Evolutionary conservation across 2,113 vertebrate genomes (phyloP), one percentile per base, ranked within the genome.

Genomic region (Hyla sarda): DNA sequence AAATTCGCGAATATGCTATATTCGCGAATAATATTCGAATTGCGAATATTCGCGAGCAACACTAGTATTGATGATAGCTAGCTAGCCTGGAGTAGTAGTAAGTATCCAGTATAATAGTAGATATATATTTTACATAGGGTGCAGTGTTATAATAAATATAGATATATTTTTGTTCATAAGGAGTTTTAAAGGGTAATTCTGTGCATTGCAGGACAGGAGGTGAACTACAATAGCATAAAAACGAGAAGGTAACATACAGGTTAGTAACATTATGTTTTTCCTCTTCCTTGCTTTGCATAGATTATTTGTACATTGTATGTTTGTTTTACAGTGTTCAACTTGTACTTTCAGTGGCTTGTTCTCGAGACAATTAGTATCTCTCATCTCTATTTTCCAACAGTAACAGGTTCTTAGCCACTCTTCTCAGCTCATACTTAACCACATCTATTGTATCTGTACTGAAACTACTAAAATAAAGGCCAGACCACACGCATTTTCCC

Each of bases 401-500:
- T 28, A 76, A 82, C 80, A 82, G 41, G 54, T 76, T 45, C 32
- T 34, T 50, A 34, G 71, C 72, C 37, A 17, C 73, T 60, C 54
- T 76, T 75, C 52, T 47, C n/a, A 47, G n/a, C 72, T 60, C 37
- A 58, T 28, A 84, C 9, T 74, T 76, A 76, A 84, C 71, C 72
- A 76, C 54, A 65, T 65, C 67, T 84, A 76, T 84, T 84, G 83
- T 50, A 77, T 28, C 32, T 74, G 50, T 74, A 84, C 34, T 84
- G 50, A 84, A 84, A 84, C 83, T 74, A 13, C 50, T 84, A 75
- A 84, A 47, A 84, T 34, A 75, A 84, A 84, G 54, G 41, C 54
- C 72, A 84, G 83, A 84, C 83, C 83, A 84, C 83, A 84, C 83
- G 8, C 72, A 23, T 84, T 76, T 47, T 76, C 72, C 28, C 72